Evolutionary conservation across 2,888 invertebrate species (phyloP).

Genomic region (Hermaeophaga mercurialis): DNA sequence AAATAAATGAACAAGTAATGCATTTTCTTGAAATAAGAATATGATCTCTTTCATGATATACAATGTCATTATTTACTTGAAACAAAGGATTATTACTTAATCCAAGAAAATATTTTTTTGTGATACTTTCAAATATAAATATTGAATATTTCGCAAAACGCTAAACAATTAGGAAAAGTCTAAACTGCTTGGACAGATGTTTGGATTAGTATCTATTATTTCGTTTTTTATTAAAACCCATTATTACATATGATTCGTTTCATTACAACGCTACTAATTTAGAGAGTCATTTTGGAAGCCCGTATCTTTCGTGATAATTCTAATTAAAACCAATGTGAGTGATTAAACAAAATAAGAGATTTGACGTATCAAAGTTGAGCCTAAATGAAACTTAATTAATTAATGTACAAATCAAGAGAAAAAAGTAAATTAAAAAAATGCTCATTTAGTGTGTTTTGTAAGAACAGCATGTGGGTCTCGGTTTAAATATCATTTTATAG

Average conservation of each 20-base stretch:
- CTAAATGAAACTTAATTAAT: constrained; percentile 43
- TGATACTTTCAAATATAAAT: no score
- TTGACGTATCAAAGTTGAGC: constrained; percentile 44
- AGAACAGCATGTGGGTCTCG: constrained; percentile 31
- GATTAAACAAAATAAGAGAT: constrained; percentile 45
- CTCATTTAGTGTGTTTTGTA: constrained; percentile 36
- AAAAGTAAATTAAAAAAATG: constrained; percentile 45
- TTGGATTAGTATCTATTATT: constrained; percentile 10
- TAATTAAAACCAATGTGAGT: constrained; percentile 44
- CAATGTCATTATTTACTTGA: no score
- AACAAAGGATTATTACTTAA: no score
- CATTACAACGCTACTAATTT: constrained; percentile 25
- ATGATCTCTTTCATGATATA: no score
- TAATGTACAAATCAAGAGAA: constrained; percentile 44
- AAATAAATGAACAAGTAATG: no score
- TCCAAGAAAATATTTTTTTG: no score
- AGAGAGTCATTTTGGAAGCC: constrained; percentile 25
- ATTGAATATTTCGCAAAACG: no score
- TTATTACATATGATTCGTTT: constrained; percentile 22
- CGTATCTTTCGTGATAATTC: constrained; percentile 38
- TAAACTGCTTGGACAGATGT: no score
- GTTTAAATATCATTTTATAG: constrained; percentile 30
- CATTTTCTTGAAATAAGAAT: no score
- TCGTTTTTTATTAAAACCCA: constrained; percentile 21
- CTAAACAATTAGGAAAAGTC: no score